These are phyloP conservation scores for Oceanodroma tethys DNA, from an alignment of 2,113 vertebrate genomes.

Conservation along the genomic window DNA sequence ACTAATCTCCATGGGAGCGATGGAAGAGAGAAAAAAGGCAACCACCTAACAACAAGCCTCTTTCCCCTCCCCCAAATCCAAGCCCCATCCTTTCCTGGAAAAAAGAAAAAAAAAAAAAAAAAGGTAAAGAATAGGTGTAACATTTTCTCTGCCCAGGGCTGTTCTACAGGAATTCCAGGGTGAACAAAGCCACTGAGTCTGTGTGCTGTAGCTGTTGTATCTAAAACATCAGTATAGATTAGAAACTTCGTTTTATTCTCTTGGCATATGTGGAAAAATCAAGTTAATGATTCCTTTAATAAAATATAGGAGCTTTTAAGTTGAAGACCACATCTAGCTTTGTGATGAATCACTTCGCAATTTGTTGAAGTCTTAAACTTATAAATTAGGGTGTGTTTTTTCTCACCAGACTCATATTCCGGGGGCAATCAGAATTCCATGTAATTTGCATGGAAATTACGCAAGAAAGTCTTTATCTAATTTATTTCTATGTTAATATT, in stretches of 20 bases:
- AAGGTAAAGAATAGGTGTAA: background rate
- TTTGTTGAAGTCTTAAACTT: background rate
- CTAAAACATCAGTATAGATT: background rate
- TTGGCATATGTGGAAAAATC: background rate
- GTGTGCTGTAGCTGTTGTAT: background rate
- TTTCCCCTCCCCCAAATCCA: background rate
- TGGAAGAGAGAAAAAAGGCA: background rate
- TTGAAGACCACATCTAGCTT: background rate
- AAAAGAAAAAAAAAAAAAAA: background rate
- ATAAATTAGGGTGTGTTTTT: background rate
- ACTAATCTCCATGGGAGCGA: background rate
- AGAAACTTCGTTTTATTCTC: background rate
- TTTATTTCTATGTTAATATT: constrained; percentile 39
- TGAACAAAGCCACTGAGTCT: background rate
- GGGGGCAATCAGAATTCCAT: background rate
- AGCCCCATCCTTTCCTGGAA: background rate
- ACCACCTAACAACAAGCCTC: background rate
- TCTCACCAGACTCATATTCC: background rate
- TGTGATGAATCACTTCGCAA: background rate
- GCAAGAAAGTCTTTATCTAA: background rate
- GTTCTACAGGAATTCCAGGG: background rate
- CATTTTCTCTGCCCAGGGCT: background rate
- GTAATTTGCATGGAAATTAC: constrained; percentile 7
- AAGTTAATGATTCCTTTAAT: background rate
- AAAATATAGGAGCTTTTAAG: constrained; percentile 2